Percentiles rank a stretch among this genome's conserved stretches.
Conservation (phyloP, 2,113 vertebrate genomes). For the Oryctolagus cuniculus region mOryCun1.1 NC_091432.1:184741001-184741500, state of each 20-base stretch:
- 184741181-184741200: neutral
- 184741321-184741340: neutral
- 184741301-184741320: slow-evolving; percentile 1
- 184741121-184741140: neutral
- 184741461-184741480: no score
- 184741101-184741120: neutral
- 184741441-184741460: no score
- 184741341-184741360: neutral
- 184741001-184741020: neutral
- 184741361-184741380: neutral
- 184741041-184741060: neutral
- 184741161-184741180: neutral
- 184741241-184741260: neutral
- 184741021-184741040: neutral
- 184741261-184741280: neutral
- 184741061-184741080: neutral
- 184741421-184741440: no score
- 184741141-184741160: neutral
- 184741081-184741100: neutral
- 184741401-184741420: neutral
- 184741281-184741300: neutral
- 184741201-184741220: neutral
- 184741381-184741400: slow-evolving; percentile 20
- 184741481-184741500: no score
- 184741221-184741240: neutral